These are phyloP conservation scores for Drosophila hydei DNA, from an alignment of 1,140 invertebrate genomes.

Conservation along the genomic window DNA sequence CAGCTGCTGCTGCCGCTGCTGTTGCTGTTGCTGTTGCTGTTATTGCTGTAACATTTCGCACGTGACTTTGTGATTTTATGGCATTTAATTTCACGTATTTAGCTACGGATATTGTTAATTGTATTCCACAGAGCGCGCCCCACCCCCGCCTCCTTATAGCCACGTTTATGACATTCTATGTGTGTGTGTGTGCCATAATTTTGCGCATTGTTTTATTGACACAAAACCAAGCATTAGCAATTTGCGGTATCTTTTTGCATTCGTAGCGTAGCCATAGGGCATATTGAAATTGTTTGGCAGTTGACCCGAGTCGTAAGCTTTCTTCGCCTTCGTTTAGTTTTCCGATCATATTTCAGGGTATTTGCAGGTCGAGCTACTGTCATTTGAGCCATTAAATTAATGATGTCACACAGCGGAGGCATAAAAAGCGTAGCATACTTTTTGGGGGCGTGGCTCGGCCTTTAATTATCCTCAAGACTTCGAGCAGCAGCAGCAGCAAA, in stretches of 20 bases:
- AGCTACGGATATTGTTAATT: constrained; percentile 80
- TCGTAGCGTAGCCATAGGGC: not conserved
- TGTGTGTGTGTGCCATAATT: constrained; percentile 14
- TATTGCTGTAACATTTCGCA: constrained; percentile 77
- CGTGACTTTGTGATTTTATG: constrained; percentile 81
- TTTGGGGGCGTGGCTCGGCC: constrained; percentile 47
- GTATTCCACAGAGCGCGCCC: constrained; percentile 43
- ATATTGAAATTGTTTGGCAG: not conserved
- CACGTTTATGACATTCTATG: constrained; percentile 30
- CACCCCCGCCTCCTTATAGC: not conserved
- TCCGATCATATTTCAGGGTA: constrained; percentile 18
- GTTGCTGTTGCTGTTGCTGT: constrained; percentile 58
- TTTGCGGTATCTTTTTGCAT: constrained; percentile 10
- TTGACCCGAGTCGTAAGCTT: too few relatives aligned
- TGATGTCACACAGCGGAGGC: constrained; percentile 52
- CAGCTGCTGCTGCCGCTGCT: constrained; percentile 62
- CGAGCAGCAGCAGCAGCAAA: constrained; percentile 19
- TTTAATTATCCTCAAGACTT: constrained; percentile 69
- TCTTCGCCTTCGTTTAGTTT: too few relatives aligned
- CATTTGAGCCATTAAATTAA: constrained; percentile 52
- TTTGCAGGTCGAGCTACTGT: not conserved
- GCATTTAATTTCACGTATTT: constrained; percentile 82
- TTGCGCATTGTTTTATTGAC: constrained; percentile 29
- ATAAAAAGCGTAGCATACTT: constrained; percentile 61
- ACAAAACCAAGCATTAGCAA: constrained; percentile 22